Evolutionary conservation across 2,888 invertebrate species (phyloP), one percentile per base, ranked within the genome.

Genomic region (Yponomeuta malinellus): DNA sequence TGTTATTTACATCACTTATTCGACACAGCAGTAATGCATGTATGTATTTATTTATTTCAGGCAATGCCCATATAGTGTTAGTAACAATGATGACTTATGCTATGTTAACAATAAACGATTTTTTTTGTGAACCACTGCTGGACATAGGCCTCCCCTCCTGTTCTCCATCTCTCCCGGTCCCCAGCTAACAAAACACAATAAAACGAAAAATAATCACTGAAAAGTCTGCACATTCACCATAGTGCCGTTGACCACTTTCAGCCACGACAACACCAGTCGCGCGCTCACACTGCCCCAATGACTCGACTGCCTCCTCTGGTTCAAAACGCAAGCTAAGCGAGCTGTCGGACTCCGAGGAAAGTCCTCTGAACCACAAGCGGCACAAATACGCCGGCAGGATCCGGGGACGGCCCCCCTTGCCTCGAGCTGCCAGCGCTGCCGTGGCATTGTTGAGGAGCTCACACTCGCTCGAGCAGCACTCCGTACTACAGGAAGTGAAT

Each of bases 331-430:
- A 91, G 74, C 83, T 80, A 23, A 81, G 83, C 0, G 88, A 89
- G 10, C 75, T 87, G 48, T 82, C 87, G 0, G 90, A 90, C 71
- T 75, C 79, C 0, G 87, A 86, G 1, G 70, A 78, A 5, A 92
- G 92, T 73, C 92, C 93, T 0, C 71, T 91, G 2, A 89, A 88
- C 74, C 88, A 89, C 73, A 93, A 93, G 73, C 82, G 86, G 10
- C 84, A 88, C 33, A 92, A 88, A 70, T 91, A 84, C 73, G 85
- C 87, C 48, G 90, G 87, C 12, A 82, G 88, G 72, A 90, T 93
- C 71, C 76, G 81, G 48, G 90, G 90, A 0, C 79, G 92, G 72
- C 91, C 92, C 1, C 92, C 93, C 1, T 75, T 93, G 15, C 79
- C 10, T 9, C 37, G 71, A 1, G n/a, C 48, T 8, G 4, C 31